Percentiles rank a stretch among this genome's conserved stretches.
Conservation (phyloP, 2,113 vertebrate species). For the Diphyllodes magnificus region DNA sequence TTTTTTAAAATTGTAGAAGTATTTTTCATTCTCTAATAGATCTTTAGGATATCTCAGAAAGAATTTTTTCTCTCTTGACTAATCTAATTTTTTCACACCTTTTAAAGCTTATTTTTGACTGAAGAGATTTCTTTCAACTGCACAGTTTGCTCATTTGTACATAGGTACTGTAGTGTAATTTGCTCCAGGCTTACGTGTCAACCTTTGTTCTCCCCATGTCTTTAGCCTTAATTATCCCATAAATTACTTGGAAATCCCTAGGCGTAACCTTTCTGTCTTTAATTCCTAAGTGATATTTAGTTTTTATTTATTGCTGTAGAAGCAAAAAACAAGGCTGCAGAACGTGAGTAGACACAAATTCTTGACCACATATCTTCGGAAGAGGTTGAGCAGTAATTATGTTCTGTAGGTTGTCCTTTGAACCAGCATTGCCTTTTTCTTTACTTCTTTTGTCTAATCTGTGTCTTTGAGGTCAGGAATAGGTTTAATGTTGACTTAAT, state of each 20-base stretch:
- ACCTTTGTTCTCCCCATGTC: background rate
- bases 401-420: background rate
- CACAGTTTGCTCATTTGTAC: background rate
- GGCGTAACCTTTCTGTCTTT: background rate
- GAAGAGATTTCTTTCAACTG: background rate
- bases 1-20: background rate
- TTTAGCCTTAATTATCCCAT: background rate
- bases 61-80: background rate
- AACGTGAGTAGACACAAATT: slow-evolving; percentile 7
- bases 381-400: background rate
- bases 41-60: background rate
- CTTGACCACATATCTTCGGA: background rate
- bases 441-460: background rate
- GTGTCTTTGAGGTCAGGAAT: background rate
- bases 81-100: background rate
- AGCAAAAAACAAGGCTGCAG: background rate
- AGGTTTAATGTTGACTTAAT: background rate
- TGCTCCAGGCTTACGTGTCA: background rate
- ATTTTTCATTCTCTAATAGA: background rate
- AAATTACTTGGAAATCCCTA: background rate
- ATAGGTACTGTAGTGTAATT: background rate
- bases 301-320: slow-evolving; percentile 40
- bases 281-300: background rate
- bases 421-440: background rate
- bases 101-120: background rate